Evolutionary conservation across 2,113 vertebrate genomes (phyloP).

Genomic region (Rynchops niger): DNA sequence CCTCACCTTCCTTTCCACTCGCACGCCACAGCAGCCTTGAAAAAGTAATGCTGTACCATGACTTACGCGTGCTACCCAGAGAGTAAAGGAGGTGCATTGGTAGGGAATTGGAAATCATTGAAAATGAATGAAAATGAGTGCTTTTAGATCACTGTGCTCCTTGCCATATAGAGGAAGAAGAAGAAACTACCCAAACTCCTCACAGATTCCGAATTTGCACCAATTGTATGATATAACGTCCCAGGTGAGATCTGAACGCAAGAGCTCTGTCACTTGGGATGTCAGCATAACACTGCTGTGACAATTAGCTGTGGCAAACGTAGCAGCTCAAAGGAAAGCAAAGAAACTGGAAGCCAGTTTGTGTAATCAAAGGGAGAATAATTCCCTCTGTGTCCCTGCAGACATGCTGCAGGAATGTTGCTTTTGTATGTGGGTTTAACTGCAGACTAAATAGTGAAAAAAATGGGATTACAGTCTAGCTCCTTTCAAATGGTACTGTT

Average conservation of each 20-base stretch:
- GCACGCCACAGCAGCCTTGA: background rate
- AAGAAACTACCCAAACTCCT: background rate
- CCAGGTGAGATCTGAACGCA: background rate
- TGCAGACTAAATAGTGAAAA: background rate
- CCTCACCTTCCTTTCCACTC: background rate
- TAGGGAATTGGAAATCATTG: background rate
- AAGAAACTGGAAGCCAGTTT: background rate
- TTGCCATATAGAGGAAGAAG: background rate
- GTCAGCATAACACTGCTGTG: background rate
- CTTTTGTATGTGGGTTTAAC: background rate
- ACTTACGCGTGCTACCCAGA: fast-evolving
- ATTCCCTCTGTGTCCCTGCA: background rate
- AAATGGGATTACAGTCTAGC: background rate
- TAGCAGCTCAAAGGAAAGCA: background rate
- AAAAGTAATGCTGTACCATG: fast-evolving
- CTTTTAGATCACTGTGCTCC: background rate
- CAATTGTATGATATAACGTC: background rate
- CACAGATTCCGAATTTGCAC: background rate
- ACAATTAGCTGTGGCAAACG: background rate
- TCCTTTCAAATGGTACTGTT: background rate
- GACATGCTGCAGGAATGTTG: background rate
- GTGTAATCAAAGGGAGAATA: background rate
- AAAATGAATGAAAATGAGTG: background rate
- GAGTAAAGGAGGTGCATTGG: background rate
- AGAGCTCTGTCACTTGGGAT: background rate